phyloP scores from a whole-genome alignment of 1,140 invertebrate species.

The Danaus plexippus region DNA sequence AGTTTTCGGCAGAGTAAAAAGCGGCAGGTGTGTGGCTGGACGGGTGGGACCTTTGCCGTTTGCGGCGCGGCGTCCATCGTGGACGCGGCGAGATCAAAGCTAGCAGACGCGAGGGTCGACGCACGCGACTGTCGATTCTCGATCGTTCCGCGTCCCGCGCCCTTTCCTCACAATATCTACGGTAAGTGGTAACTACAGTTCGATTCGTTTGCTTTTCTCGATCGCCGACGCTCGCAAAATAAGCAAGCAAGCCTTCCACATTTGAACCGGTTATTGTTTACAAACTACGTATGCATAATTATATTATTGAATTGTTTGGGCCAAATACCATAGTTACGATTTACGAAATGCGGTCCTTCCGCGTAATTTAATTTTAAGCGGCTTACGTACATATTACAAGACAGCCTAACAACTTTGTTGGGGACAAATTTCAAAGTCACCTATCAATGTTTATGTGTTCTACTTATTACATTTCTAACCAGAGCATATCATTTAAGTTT shows the following conservation, averaged over 20 bases:
- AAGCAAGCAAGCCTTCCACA: slow-evolving; percentile 51
- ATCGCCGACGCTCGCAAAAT: slow-evolving; percentile 44
- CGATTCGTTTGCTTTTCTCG: slow-evolving; percentile 39
- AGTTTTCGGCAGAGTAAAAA: slow-evolving; percentile 22
- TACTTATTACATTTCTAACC: no score
- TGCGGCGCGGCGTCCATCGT: slow-evolving; percentile 39
- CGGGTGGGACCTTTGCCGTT: slow-evolving; percentile 40
- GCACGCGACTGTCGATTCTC: slow-evolving; percentile 56
- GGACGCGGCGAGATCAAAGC: slow-evolving; percentile 56
- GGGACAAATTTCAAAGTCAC: no score
- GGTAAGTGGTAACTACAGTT: slow-evolving; percentile 35
- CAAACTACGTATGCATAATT: slow-evolving; percentile 53
- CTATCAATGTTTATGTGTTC: no score
- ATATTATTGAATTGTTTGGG: slow-evolving; percentile 45
- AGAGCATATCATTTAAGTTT: no score
- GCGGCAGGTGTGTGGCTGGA: slow-evolving; percentile 44
- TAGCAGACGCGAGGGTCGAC: slow-evolving; percentile 49
- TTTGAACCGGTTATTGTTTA: slow-evolving; percentile 64
- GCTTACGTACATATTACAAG: slow-evolving; percentile 3
- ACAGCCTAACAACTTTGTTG: no score
- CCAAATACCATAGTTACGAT: slow-evolving; percentile 42
- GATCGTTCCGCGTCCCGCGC: slow-evolving; percentile 35
- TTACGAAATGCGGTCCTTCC: slow-evolving; percentile 40
- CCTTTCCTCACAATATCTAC: slow-evolving; percentile 30
- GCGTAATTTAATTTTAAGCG: slow-evolving; percentile 30